Evolutionary conservation across 2,888 invertebrate species (phyloP).

Genomic region (Meteorus cinctellus): DNA sequence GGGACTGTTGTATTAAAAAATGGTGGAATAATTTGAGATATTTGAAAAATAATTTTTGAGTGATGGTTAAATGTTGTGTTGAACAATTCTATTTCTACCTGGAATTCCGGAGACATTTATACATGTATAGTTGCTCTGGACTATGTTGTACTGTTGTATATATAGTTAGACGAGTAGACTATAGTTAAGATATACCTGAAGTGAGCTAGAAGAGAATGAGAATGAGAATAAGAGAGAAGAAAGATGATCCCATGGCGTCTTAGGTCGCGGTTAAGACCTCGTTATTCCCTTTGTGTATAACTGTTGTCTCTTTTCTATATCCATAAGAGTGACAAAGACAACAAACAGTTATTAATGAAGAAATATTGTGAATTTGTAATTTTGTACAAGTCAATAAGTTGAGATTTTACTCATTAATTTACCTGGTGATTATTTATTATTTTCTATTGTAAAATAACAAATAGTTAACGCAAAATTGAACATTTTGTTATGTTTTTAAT

Average conservation of each 20-base stretch:
- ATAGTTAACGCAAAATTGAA: too few relatives aligned
- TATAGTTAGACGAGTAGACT: background rate
- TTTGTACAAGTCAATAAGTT: too few relatives aligned
- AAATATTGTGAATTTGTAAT: background rate
- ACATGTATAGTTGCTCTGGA: background rate
- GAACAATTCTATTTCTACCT: slow-evolving; percentile 10
- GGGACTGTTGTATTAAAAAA: too few relatives aligned
- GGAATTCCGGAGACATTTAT: background rate
- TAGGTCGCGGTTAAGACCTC: slow-evolving; percentile 58
- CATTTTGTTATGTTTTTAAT: too few relatives aligned
- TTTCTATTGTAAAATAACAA: too few relatives aligned
- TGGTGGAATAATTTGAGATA: background rate
- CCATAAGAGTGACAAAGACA: background rate
- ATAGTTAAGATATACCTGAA: slow-evolving; percentile 17
- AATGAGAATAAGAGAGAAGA: slow-evolving; percentile 36
- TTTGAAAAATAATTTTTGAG: background rate
- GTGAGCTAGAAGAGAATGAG: slow-evolving; percentile 28
- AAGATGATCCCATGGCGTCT: slow-evolving; percentile 44
- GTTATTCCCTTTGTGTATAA: slow-evolving; percentile 58
- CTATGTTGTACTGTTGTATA: background rate
- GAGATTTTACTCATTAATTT: too few relatives aligned
- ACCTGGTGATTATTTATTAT: too few relatives aligned
- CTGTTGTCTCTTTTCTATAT: background rate
- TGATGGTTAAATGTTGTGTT: background rate
- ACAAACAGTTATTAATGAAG: background rate